Evolutionary conservation across 2,113 vertebrate genomes (phyloP), one percentile per base, ranked within the genome.

Genomic region (Nipponia nippon): DNA sequence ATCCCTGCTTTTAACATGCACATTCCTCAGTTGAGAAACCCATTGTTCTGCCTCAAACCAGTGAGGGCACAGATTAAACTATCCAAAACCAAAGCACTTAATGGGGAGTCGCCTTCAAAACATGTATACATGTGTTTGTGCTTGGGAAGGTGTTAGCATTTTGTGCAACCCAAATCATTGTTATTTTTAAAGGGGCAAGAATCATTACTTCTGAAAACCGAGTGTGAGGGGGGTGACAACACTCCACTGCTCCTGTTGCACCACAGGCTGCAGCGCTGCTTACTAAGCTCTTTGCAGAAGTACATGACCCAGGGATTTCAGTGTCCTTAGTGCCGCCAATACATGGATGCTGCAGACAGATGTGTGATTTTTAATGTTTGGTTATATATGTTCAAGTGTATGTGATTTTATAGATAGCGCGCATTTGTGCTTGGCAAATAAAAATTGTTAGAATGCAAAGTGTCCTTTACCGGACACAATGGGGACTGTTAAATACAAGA

Each of bases 11-110:
- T 87, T 47, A 76, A 59, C 58, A 69, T 1, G 23, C 58, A 49
- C 36, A 46, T 65, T 91, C 66, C 78, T 87, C 53, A 53, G 58
- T n/a, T 89, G 69, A 87, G 81, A 89, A 87, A 79, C 20, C 40
- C 66, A 55, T 95, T 95, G 87, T 91, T 95, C 62, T 87, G 87
- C 46, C 53, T 91, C 42, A 66, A 80, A 73, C 36, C 49, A 80
- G 61, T 6, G 42, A 87, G 34, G 47, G 36, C 25, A 16, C 23
- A 82, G 42, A 65, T 65, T 49, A 65, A 93, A 50, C 34, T 23
- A 19, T 19, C 53, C 53, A 14, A 83, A 94, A 15, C 0, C 61
- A 69, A 85, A 83, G 38, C 44, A 61, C 30, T 90, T 72, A 40
- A 61, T 22, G 27, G 32, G 29, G 46, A 83, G 49, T 62, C 73